Percentiles rank a stretch among this genome's conserved stretches.
Conservation (phyloP, 2,797 vertebrate species). For the Arvicola amphibius region DNA sequence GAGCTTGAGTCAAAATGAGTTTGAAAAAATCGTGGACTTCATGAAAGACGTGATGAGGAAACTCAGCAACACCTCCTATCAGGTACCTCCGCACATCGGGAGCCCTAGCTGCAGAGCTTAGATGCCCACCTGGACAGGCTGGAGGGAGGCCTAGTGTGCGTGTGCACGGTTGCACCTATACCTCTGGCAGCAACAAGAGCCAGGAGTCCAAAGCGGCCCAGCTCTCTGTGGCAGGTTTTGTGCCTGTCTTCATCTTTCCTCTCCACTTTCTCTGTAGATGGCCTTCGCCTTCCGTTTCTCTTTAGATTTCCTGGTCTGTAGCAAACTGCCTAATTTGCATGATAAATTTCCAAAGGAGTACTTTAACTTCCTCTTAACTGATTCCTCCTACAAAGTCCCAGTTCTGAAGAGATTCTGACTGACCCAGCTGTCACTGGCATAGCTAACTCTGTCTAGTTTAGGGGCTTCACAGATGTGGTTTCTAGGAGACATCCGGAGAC, state of each 20-base stretch:
- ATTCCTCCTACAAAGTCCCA: not conserved
- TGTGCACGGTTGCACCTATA: not conserved
- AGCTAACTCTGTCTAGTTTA: not conserved
- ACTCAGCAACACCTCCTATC: conserved; percentile 87
- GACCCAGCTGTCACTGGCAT: not conserved
- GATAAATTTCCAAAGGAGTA: conserved; percentile 11
- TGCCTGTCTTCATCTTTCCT: not conserved
- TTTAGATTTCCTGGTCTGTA: not conserved
- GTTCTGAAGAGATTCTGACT: not conserved
- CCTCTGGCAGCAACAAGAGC: not conserved
- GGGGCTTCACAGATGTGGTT: not conserved
- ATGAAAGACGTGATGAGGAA: conserved; percentile 87
- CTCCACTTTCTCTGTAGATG: not conserved
- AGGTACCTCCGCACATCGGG: conserved; percentile 51
- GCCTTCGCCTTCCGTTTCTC: not conserved
- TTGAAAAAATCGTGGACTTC: conserved; percentile 87
- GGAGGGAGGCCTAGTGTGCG: not conserved
- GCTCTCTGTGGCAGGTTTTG: not conserved
- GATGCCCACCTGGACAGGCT: not conserved
- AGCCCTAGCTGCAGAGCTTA: not conserved
- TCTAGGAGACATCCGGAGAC: not conserved
- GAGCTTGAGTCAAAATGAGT: conserved; percentile 84
- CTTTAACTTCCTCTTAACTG: not conserved
- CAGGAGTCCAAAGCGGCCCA: not conserved
- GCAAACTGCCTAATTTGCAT: not conserved